phyloP scores from a whole-genome alignment of 2,113 vertebrate genomes.

The Casuarius casuarius region DNA sequence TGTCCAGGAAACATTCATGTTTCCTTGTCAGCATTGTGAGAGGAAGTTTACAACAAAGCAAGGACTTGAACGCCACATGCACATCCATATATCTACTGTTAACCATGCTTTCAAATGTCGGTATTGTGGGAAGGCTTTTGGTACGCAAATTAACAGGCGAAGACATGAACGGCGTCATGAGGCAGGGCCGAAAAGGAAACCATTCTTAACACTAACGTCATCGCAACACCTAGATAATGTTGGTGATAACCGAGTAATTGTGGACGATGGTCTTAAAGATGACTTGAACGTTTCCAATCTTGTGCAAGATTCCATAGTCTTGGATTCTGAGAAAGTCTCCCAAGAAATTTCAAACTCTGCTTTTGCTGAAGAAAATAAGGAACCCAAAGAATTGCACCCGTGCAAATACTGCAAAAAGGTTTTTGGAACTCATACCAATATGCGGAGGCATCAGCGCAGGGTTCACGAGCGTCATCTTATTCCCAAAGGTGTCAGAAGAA shows the following conservation, averaged over 20 bases:
- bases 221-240: slow-evolving; percentile 49
- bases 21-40: slow-evolving; percentile 89
- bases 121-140: slow-evolving; percentile 82
- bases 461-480: slow-evolving; percentile 88
- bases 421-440: slow-evolving; percentile 89
- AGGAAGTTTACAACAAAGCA: slow-evolving; percentile 88
- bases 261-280: slow-evolving; percentile 55
- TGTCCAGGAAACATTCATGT: slow-evolving; percentile 76
- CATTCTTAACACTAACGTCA: neutral
- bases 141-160: slow-evolving; percentile 82
- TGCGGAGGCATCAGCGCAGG: slow-evolving; percentile 87
- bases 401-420: slow-evolving; percentile 92
- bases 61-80: slow-evolving; percentile 88
- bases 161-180: slow-evolving; percentile 89
- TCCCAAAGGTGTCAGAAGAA: slow-evolving; percentile 81
- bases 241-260: slow-evolving; percentile 4
- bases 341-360: slow-evolving; percentile 55
- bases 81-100: slow-evolving; percentile 82
- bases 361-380: slow-evolving; percentile 78
- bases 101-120: slow-evolving; percentile 83
- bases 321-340: slow-evolving; percentile 66
- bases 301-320: slow-evolving; percentile 47
- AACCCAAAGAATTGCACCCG: slow-evolving; percentile 80
- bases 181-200: slow-evolving; percentile 85
- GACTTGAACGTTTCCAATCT: slow-evolving; percentile 33